These are phyloP conservation scores for Tetrax tetrax DNA, from an alignment of 2,113 vertebrate species.

Conservation along the genomic window DNA sequence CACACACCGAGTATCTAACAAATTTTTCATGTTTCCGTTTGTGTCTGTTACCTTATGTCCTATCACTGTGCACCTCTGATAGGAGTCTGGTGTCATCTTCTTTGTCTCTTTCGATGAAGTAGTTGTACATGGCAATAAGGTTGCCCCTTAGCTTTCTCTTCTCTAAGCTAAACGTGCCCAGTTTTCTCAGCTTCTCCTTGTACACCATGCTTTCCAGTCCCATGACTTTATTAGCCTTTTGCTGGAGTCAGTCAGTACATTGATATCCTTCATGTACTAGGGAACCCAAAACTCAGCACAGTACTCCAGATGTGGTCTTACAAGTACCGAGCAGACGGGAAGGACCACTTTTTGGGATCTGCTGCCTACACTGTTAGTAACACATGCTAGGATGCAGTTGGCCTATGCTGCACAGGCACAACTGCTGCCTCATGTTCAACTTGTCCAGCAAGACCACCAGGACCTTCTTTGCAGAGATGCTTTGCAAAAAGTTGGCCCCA, in stretches of 20 bases:
- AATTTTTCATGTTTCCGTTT: neutral
- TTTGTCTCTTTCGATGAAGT: neutral
- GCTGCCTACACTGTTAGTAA: neutral
- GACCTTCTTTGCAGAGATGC: neutral
- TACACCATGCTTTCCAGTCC: neutral
- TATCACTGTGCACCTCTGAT: neutral
- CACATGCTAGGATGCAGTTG: neutral
- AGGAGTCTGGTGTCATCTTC: neutral
- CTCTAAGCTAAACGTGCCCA: neutral
- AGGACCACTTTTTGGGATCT: neutral
- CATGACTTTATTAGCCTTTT: neutral
- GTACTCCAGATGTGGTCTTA: neutral
- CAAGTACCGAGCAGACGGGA: neutral
- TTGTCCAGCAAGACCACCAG: neutral
- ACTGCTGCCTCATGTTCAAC: neutral
- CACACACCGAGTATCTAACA: fast-evolving
- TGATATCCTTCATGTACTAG: neutral
- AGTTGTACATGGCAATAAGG: neutral
- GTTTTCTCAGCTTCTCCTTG: neutral
- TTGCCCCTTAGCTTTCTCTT: neutral
- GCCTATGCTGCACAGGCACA: neutral
- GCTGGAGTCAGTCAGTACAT: neutral
- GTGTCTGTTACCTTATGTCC: neutral
- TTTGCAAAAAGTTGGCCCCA: neutral
- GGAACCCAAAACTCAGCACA: neutral